Base-by-base conservation (phyloP, 2,113 vertebrate species). In the Tympanuchus pallidicinctus region DNA sequence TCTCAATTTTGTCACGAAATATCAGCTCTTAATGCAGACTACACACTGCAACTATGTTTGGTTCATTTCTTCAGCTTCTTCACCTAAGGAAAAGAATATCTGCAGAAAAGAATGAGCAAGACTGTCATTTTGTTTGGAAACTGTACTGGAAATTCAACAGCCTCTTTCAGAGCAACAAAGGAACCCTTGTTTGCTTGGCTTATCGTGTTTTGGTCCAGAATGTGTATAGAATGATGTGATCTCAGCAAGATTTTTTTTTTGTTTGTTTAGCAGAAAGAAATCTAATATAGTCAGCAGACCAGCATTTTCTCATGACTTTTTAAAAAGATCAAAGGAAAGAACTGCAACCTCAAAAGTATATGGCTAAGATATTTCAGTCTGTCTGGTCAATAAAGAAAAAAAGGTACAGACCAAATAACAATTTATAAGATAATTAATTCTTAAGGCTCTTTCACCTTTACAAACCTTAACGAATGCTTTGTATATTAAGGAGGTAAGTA, bases 321-420 rank as follows among this genome's bases (percentile, higher is more conserved):
- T 96, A 94, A 90, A 93, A 94, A 98, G 96, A 98, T 98, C 98
- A 98, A 98, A 98, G 97, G 95, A 96, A 80, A 86, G 93, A 95
- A 93, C 95, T 78, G 93, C 86, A 97, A 97, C 95, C 95, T 96
- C 89, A 92, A 95, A 95, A 95, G 91, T 95, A 95, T 93, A 91
- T 16, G 59, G 79, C 85, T 95, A 61, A 95, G 90, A 92, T 95
- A 96, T 95, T 90, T 95, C 88, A 83, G 88, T 79, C 94, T 97
- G 93, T 94, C 71, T 86, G 82, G 90, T 97, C 92, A 96, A 95
- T 86, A 86, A 89, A 90, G 95, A 87, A 90, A 96, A 54, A 96
- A 97, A 93, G 79, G 79, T 78, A 93, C 88, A 91, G 84, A 93
- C 94, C 82, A 96, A 96, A 93, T 48, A 72, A 73, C 90, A 95